Evolutionary conservation across 1,140 invertebrate genomes (phyloP).

Genomic region (Ridgeia piscesae): DNA sequence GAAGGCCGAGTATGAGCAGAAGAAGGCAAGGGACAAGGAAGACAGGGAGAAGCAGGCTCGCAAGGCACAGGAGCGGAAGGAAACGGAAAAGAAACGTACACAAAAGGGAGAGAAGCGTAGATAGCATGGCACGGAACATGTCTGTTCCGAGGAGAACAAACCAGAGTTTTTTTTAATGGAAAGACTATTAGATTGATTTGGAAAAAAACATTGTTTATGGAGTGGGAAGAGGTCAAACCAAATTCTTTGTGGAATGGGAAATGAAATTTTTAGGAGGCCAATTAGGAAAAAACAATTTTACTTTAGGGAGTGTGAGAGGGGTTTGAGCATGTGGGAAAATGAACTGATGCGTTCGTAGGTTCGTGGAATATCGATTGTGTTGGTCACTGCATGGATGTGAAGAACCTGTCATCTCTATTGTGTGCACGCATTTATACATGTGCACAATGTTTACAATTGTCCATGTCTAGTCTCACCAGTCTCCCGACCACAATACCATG

Average conservation of each 20-base stretch:
- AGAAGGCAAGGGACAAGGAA: slow-evolving; percentile 30
- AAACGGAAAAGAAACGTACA: slow-evolving; percentile 29
- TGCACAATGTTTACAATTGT: not conserved
- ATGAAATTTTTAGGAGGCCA: not conserved
- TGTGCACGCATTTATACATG: not conserved
- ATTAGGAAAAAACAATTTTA: not conserved
- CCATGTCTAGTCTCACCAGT: not conserved
- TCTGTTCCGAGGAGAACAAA: not conserved
- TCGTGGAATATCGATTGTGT: not conserved
- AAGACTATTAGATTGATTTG: not conserved
- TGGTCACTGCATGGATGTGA: not conserved
- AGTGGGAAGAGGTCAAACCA: not conserved
- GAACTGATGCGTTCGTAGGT: not conserved
- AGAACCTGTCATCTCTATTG: not conserved
- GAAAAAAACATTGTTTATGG: not conserved
- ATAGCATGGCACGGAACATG: slow-evolving; percentile 14
- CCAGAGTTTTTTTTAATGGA: too few species aligned
- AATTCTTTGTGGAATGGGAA: not conserved
- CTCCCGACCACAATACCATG: too few species aligned
- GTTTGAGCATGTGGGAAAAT: not conserved
- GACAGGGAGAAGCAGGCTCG: slow-evolving; percentile 30
- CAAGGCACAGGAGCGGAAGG: slow-evolving; percentile 28
- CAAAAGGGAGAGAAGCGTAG: slow-evolving; percentile 30
- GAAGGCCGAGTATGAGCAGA: slow-evolving; percentile 22
- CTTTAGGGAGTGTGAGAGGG: not conserved